Base-by-base conservation (phyloP, 2,888 invertebrate species). In the Schizaphis graminum region DNA sequence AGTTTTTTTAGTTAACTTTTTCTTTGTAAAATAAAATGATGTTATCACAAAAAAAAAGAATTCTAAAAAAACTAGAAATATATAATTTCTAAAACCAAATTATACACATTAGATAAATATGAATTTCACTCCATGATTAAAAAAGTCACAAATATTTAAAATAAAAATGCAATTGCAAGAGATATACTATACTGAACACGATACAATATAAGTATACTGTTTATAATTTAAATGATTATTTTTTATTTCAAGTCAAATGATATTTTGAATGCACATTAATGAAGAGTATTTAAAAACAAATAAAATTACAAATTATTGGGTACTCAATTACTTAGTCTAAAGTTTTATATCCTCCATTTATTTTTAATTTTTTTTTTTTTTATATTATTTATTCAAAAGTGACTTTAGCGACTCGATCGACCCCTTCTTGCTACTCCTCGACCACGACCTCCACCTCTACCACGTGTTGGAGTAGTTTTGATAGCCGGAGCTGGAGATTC, bases 381-480 rank as follows among this genome's bases (percentile, higher is more conserved):
- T 86, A 21, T 21, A 47, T 53, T 53, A 53, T 89, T 53, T 44
- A 57, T 3, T 77, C 21, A 35, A 47, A 67, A 41, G 26, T 35
- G 21, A 84, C 53, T n/a, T 86, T 90, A 94, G 26, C 93, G 93
- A 35, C 93, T 91, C 10, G 93, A 94, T 28, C 93, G 56, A 21
- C 93, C 93, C 61, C 93, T 84, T 89, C 93, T 93, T 35, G 89
- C 85, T 0, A 57, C 24, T 41, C 53, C 49, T 67, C 88, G 49
- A 35, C 93, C 86, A 35, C 93, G 86, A 47, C 93, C 86, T 61
- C 35, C 90, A 41, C 92, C 61, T 21, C 93, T 57, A n/a, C 93
- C 90, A 21, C 93, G 93, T n/a, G 90, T 57, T 47, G 93, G 93
- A 56, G 93, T 90, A 89, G 93, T 67, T 90, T 94, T 94, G n/a